Base-by-base conservation (phyloP, 2,888 invertebrate species). In the Camponotus fellah region DNA sequence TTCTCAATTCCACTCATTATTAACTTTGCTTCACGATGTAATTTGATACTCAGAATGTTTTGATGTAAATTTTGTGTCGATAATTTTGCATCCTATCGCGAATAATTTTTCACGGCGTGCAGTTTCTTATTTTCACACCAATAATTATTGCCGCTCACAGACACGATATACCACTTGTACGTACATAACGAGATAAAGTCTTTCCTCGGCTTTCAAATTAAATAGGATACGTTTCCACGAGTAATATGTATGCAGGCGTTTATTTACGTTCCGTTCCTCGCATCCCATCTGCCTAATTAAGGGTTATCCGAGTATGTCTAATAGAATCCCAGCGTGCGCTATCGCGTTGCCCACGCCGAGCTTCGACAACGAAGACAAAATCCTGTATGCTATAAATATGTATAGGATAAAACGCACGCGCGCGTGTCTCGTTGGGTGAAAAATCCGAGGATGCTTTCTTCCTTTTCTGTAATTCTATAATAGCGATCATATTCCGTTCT, bases 241-340 rank as follows among this genome's bases (percentile, higher is more conserved):
- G 60, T 60, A 60, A 60, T 80, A 49, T 58, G 21, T 69, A 14
- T 34, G 43, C 71, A 71, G 12, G 58, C 71, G 79, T 58, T 58
- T 79, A 71, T 79, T 79, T 79, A 71, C 71, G 71, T 79, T 71
- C 71, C 79, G 69, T 71, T 62, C 56, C 62, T 49, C 87, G 87
- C 85, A 85, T 84, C 89, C 87, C 87, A 89, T 85, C 88, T 88
- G 87, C 87, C 89, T 87, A 87, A 88, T 88, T 89, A 89, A 85
- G 80, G 83, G 80, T 75, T 83, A 79, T 79, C 83, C 80, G 80
- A 53, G 62, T 85, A 85, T 71, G 76, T 56, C 32, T 82, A 82
- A 77, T 89, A 80, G 62, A 76, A 88, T 87, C 87, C 58, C 43
- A 26, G 62, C 56, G 65, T 71, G 77, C 2, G 26, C 76, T 81